Base-by-base conservation (phyloP, 2,113 vertebrate genomes). In the Megatriorchis doriae region DNA sequence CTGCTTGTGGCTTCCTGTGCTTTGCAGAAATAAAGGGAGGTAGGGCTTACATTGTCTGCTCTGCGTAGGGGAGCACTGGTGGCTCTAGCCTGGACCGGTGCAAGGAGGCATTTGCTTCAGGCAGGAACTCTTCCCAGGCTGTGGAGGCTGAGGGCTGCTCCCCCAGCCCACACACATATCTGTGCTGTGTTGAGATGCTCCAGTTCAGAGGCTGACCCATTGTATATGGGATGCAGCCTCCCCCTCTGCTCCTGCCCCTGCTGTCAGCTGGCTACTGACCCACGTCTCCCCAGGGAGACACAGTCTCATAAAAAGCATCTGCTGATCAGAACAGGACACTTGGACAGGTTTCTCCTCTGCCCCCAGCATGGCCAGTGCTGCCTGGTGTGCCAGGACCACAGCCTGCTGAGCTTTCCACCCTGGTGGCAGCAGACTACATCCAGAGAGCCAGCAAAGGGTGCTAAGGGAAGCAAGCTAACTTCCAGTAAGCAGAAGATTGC, bases 181-280 rank as follows among this genome's bases (percentile, higher is more conserved):
- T 58, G 16, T 80, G 72, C 58, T 5, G 0, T 43, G 19, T 7
- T 22, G 62, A 79, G 61, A n/a, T 45, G 83, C 71, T 55, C 47
- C 53, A 22, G 59, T 15, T 56, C 67, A 36, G 52, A 85, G 52
- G 50, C 38, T 31, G 82, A 62, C 0, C 3, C 5, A 10, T 29
- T 1, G 7, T 13, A 9, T 2, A 34, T 4, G 9, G 36, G 72
- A 26, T 0, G 0, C 50, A 62, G 66, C 36, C 27, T 77, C 36
- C 21, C 26, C 7, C 50, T 5, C n/a, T 50, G 47, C 47, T 88
- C 65, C 36, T 62, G 47, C 32, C 40, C 50, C 20, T 29, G 53
- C 65, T 6, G 6, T 48, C 43, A 20, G 38, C 56, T n/a, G 40
- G 48, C 27, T 62, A 7, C 19, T 6, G 31, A 67, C 43, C 65